A percentile compares a stretch with the other conserved stretches of the same genome.
phyloP scores from a whole-genome alignment of 2,888 invertebrate genomes.

The Chirona hameri region DNA sequence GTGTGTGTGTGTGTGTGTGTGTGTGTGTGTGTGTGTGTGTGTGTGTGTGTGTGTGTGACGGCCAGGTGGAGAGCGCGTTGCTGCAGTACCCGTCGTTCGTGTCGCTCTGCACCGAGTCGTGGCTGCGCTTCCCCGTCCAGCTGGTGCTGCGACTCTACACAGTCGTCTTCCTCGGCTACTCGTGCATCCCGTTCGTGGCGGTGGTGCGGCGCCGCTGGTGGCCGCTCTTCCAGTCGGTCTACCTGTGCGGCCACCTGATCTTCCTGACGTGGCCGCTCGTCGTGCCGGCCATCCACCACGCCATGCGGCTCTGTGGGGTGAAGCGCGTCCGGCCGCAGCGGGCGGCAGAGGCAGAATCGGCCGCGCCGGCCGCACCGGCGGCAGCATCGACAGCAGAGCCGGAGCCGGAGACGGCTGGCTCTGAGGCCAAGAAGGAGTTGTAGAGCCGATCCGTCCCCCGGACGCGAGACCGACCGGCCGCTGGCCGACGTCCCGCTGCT shows the following conservation, averaged over 20 bases:
- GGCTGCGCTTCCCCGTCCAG: constrained; percentile 37
- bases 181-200: constrained; percentile 38
- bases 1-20: too few relatives aligned
- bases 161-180: constrained; percentile 39
- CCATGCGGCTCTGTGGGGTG: neutral
- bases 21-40: too few relatives aligned
- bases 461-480: neutral
- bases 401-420: neutral
- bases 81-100: constrained; percentile 38
- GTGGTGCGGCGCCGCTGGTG: constrained; percentile 39
- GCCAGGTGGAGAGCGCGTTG: constrained; percentile 36
- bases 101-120: constrained; percentile 34
- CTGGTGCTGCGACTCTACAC: constrained; percentile 38
- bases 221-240: constrained; percentile 38
- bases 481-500: neutral
- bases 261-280: constrained; percentile 39
- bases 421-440: neutral
- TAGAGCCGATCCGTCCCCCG: neutral
- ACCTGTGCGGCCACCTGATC: constrained; percentile 39
- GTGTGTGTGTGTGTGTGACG: neutral
- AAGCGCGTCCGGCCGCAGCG: neutral
- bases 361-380: neutral
- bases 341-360: neutral
- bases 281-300: constrained; percentile 27
- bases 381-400: neutral